Evolutionary conservation across 2,888 invertebrate species (phyloP), one percentile per base, ranked within the genome.

Genomic region (Homarus gammarus): DNA sequence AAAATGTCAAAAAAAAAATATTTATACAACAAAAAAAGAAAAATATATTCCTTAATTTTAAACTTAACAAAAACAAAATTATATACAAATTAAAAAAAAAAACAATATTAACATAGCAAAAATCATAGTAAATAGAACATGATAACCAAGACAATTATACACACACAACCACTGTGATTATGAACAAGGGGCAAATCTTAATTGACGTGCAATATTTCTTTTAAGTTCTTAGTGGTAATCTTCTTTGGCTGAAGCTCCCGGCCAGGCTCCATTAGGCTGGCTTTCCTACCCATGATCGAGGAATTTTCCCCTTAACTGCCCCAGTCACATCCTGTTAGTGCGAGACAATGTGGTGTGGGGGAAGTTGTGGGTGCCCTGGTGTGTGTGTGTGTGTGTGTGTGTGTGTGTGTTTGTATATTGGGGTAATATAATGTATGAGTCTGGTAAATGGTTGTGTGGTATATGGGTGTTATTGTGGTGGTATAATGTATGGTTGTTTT

Each of bases 161-260:
- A n/a, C n/a, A n/a, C n/a, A n/a, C n/a, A n/a, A n/a, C n/a, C n/a
- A n/a, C n/a, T n/a, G n/a, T n/a, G n/a, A n/a, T 56, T 56, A 61
- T 61, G n/a, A 81, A 81, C 56, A 81, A 40, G 73, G 36, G 51
- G 73, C 31, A 87, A 87, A 87, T 87, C 87, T 87, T 87, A 87
- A 87, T 87, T 87, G 87, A 81, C 81, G 87, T 79, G 73, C 87
- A 81, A 81, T 87, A 87, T 87, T 87, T 87, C 87, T 87, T 61
- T 87, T 79, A 87, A 81, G 81, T 79, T 81, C 87, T 87, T 87
- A 87, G 81, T 38, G 61, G 73, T 87, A 87, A 87, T 87, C 87
- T 87, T 56, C 87, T 79, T 87, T 68, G 81, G 79, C 40, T 40
- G 72, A 49, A 56, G 81, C 87, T 87, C 86, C 87, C 87, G 79